A percentile compares a stretch with the other conserved stretches of the same genome.
Evolutionary conservation across 2,113 vertebrate species (phyloP).

Genomic region (Regulus satrapa): DNA sequence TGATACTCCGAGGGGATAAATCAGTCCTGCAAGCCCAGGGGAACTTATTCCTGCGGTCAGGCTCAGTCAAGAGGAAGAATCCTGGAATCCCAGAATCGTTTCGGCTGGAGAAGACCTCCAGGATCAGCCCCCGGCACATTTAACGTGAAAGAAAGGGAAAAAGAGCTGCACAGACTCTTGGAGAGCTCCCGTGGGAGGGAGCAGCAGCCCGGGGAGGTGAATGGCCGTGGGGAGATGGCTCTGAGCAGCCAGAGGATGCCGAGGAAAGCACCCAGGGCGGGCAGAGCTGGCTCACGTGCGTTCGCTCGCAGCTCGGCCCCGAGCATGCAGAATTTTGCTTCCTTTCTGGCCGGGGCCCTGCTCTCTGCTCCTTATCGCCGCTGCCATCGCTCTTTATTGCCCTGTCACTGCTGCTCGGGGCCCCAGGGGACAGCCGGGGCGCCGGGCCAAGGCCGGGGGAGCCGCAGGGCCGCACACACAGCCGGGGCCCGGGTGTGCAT

Average conservation of each 20-base stretch:
- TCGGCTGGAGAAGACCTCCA: neutral
- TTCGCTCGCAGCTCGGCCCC: neutral
- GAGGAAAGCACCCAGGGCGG: neutral
- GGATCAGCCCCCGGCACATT: too few species aligned
- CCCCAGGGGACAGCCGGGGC: neutral
- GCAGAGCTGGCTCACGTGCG: neutral
- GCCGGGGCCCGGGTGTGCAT: accelerated
- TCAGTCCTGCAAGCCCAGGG: neutral
- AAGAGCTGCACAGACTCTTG: neutral
- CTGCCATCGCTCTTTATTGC: neutral
- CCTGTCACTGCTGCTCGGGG: neutral
- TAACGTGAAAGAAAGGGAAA: neutral
- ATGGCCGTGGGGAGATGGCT: accelerated
- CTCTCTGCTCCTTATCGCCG: neutral
- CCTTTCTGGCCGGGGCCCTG: neutral
- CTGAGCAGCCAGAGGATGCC: neutral
- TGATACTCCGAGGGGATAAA: neutral
- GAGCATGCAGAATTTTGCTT: neutral
- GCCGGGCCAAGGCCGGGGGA: neutral
- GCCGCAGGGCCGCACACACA: neutral
- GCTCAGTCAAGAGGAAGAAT: neutral
- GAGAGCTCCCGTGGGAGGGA: neutral
- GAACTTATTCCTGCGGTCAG: neutral
- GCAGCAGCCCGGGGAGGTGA: neutral
- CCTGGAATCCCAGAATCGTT: neutral